These are phyloP conservation scores for Himalopsyche tibetana DNA, from an alignment of 2,888 invertebrate genomes.

Conservation along the genomic window DNA sequence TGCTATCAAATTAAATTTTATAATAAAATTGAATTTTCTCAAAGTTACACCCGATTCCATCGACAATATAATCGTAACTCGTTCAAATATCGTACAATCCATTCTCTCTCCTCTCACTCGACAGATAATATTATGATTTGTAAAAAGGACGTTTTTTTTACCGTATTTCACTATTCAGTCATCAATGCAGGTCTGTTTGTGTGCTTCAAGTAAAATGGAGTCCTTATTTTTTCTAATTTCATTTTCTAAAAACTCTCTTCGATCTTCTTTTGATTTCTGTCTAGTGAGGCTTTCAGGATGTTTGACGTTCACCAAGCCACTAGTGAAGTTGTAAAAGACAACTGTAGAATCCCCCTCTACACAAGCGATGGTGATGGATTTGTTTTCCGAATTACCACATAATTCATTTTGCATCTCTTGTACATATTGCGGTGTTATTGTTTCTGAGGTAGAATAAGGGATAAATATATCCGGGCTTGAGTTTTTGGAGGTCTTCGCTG, in stretches of 20 bases:
- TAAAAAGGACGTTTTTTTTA: too few species aligned
- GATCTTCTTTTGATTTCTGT: constrained; percentile 70
- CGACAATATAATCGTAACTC: too few species aligned
- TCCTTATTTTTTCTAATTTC: constrained; percentile 71
- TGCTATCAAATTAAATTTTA: too few species aligned
- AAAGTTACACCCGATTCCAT: too few species aligned
- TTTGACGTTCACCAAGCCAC: constrained; percentile 70
- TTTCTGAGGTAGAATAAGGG: constrained; percentile 70
- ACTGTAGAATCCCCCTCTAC: constrained; percentile 74
- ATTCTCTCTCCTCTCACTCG: too few species aligned
- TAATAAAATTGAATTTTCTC: too few species aligned
- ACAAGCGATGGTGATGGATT: constrained; percentile 74
- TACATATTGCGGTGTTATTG: constrained; percentile 71
- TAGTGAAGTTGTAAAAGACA: constrained; percentile 74
- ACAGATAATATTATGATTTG: too few species aligned
- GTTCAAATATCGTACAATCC: too few species aligned
- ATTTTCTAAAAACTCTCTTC: constrained; percentile 71
- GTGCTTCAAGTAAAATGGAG: constrained; percentile 71
- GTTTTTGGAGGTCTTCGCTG: constrained; percentile 71
- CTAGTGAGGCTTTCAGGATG: constrained; percentile 68
- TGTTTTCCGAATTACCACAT: constrained; percentile 74
- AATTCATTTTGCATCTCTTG: constrained; percentile 73
- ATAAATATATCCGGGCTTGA: constrained; percentile 74
- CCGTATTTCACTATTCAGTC: neutral
- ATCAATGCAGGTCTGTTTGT: constrained; percentile 50